Evolutionary conservation across 2,113 vertebrate species (phyloP).

Genomic region (Erythrocercus mccallii): DNA sequence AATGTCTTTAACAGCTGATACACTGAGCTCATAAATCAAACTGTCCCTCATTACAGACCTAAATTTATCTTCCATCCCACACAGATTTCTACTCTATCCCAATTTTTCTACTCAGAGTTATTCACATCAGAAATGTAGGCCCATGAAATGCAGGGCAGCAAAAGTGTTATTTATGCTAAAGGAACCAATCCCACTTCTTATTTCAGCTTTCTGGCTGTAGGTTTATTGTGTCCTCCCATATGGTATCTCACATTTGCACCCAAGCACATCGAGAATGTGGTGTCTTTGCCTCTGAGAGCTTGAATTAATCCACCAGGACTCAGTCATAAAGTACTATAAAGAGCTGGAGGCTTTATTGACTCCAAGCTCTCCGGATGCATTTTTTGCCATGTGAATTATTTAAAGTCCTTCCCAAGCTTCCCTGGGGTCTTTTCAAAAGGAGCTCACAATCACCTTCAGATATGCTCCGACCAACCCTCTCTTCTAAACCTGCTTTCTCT

Average conservation of each 20-base stretch:
- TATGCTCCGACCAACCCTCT: background rate
- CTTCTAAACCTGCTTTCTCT: background rate
- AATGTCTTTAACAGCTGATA: constrained; percentile 12
- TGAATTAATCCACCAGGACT: constrained; percentile 32
- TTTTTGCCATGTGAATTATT: constrained; percentile 43
- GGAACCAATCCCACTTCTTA: constrained; percentile 9
- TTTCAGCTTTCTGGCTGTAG: background rate
- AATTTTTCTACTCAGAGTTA: constrained; percentile 37
- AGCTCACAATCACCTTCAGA: background rate
- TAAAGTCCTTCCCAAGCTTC: background rate
- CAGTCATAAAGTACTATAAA: background rate
- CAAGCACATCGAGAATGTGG: background rate
- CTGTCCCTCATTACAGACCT: constrained; percentile 42
- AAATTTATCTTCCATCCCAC: constrained; percentile 62
- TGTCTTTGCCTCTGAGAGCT: background rate
- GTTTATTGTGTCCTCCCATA: constrained; percentile 21
- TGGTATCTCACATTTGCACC: constrained; percentile 51
- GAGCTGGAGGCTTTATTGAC: constrained; percentile 47
- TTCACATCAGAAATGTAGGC: constrained; percentile 39
- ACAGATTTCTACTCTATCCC: constrained; percentile 17
- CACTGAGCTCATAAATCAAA: constrained; percentile 11
- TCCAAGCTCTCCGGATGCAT: background rate
- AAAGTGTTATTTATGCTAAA: constrained; percentile 46
- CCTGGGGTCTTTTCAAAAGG: constrained; percentile 27
- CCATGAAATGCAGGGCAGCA: constrained; percentile 10